Conservation (phyloP, 30 jellyfish, hydroid and myxozoan genomes). For the Catostylus mosaicus region DNA sequence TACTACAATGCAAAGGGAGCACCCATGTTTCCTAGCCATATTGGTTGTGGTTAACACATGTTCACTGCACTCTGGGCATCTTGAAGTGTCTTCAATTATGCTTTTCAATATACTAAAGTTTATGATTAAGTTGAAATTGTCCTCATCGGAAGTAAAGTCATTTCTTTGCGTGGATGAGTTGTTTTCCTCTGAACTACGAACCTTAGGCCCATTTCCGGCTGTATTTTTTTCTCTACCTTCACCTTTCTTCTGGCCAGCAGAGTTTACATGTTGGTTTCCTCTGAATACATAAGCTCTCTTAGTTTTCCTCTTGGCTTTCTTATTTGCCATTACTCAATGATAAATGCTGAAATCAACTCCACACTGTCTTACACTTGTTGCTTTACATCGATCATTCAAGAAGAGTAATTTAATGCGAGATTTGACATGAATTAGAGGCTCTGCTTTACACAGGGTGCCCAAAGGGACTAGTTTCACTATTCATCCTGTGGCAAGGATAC, state of each 20-base stretch:
- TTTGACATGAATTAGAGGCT: no score
- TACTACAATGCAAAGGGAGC: not conserved
- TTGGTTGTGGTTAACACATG: not conserved
- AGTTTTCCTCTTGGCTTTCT: not conserved
- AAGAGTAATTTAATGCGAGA: not conserved
- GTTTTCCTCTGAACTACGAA: not conserved
- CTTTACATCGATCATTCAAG: not conserved
- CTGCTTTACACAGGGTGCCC: no score
- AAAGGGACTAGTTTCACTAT: no score
- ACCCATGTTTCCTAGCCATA: not conserved
- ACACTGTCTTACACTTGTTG: not conserved
- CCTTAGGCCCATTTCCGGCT: not conserved
- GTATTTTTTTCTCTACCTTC: not conserved
- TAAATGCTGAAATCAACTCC: not conserved
- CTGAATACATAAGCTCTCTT: conserved; percentile 7
- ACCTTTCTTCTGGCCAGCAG: conserved; percentile 7
- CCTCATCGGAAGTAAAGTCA: not conserved
- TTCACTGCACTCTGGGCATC: conserved; percentile 7
- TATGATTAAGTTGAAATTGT: not conserved
- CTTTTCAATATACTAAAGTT: not conserved
- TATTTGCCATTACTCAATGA: not conserved
- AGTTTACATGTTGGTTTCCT: conserved; percentile 14
- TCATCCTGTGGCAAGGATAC: no score
- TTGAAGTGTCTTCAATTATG: not conserved
- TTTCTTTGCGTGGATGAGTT: not conserved